These are phyloP conservation scores for Palloptera scutellata DNA, from an alignment of 2,888 invertebrate genomes.

Conservation along the genomic window DNA sequence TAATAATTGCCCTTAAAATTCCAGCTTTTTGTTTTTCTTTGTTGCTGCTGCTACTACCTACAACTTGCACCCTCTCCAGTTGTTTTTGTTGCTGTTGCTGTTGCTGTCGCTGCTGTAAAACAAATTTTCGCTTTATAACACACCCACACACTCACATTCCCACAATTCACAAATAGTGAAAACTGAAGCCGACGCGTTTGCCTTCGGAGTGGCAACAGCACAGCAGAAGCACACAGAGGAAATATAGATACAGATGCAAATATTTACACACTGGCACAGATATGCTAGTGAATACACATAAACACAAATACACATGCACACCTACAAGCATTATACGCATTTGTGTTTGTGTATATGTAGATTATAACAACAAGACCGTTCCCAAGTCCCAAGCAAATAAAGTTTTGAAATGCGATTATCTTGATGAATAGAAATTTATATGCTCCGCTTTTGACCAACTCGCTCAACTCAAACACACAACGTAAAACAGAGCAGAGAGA, in stretches of 20 bases:
- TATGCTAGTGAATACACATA: not conserved
- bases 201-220: not conserved
- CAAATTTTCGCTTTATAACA: slow-evolving; percentile 1
- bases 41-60: no score
- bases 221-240: not conserved
- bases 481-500: slow-evolving; percentile 9
- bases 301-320: not conserved
- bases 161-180: not conserved
- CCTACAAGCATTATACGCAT: not conserved
- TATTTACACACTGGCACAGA: slow-evolving; percentile 3
- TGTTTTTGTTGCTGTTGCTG: no score
- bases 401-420: slow-evolving; percentile 61
- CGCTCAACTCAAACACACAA: slow-evolving; percentile 41
- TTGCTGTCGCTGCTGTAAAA: not conserved
- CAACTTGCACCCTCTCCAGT: no score
- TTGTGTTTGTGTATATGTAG: slow-evolving; percentile 29
- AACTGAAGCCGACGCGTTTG: not conserved
- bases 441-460: slow-evolving; percentile 51
- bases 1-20: slow-evolving; percentile 53
- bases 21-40: not conserved
- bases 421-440: slow-evolving; percentile 61
- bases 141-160: not conserved
- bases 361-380: not conserved
- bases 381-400: slow-evolving; percentile 47
- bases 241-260: slow-evolving; percentile 9